Evolutionary conservation across 2,888 invertebrate genomes (phyloP), one percentile per base, ranked within the genome.

Genomic region (Netelia melanura): DNA sequence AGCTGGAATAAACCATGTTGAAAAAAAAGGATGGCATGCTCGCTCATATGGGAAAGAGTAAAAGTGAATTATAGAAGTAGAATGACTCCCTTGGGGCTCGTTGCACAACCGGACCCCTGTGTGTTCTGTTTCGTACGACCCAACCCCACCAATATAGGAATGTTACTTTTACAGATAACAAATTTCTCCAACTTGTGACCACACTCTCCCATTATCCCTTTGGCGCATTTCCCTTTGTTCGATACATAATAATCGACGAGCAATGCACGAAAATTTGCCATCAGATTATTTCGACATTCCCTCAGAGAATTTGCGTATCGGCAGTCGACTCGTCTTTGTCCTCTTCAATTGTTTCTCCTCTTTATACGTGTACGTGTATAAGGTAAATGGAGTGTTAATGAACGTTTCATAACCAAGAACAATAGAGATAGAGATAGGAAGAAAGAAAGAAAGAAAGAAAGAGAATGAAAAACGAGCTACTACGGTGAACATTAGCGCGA

Each of bases 31-130:
- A 44, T 76, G 23, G 14, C 14, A 38, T 30, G 74, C 52, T 30
- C 44, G 62, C 44, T 30, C 61, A 30, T 44, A 70, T 84, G 3
- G 65, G 74, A 83, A 77, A 71, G 71, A 58, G 61, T 67, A 84
- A 81, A 84, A 87, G 87, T 88, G 89, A 90, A 90, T 89, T 90
- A 90, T 90, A 84, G 86, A 67, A 86, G 86, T 88, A 88, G 87
- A 91, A 91, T 91, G 87, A 88, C 89, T 87, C 88, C 88, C 89
- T 62, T 64, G 85, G 74, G 88, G 86, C 84, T 83, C 80, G 86
- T 79, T 48, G n/a, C 58, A 56, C 21, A 75, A 75, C 65, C 81
- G 56, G 56, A 23, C 30, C 44, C 54, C 0, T 30, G 30, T 30
- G 30, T 30, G 30, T 30, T 54, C 74, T 74, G 68, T 62, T 52